Evolutionary conservation across 1,140 invertebrate genomes (phyloP).

Genomic region (Zophobas morio): DNA sequence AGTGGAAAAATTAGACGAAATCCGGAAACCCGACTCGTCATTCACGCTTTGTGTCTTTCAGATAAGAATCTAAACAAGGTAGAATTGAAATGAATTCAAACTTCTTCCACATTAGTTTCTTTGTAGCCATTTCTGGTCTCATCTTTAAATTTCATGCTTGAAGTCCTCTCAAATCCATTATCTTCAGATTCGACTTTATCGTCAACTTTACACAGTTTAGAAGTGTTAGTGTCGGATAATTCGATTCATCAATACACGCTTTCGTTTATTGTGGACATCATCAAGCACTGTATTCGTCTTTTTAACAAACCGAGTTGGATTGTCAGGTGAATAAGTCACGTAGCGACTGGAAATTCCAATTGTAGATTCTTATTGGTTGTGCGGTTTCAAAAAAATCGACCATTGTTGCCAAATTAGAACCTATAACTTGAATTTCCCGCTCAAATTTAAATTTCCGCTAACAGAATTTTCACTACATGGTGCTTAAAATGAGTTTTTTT

Average conservation of each 20-base stretch:
- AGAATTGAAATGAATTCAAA: conserved; percentile 34
- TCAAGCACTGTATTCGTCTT: conserved; percentile 50
- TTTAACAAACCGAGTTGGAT: conserved; percentile 54
- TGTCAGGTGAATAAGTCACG: conserved; percentile 47
- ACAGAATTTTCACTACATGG: too few relatives aligned
- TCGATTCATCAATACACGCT: conserved; percentile 51
- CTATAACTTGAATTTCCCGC: background rate
- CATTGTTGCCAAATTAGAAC: background rate
- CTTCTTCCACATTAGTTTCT: conserved; percentile 8
- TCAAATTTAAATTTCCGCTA: background rate
- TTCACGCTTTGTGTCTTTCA: conserved; percentile 56
- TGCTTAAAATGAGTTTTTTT: conserved; percentile 18
- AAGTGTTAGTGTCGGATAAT: conserved; percentile 57
- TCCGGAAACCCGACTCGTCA: conserved; percentile 55
- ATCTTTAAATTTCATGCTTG: conserved; percentile 47
- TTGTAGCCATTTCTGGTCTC: conserved; percentile 49
- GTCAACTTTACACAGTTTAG: conserved; percentile 53
- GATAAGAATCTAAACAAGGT: conserved; percentile 53
- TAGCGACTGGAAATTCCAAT: too few relatives aligned
- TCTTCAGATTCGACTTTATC: conserved; percentile 38
- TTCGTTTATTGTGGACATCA: conserved; percentile 43
- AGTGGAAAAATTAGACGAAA: conserved; percentile 55
- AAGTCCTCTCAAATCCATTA: conserved; percentile 46
- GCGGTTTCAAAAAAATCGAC: too few relatives aligned
- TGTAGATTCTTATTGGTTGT: too few relatives aligned